Evolutionary conservation across 2,797 vertebrate genomes (phyloP).

Genomic region (Arnoldichthys spilopterus): DNA sequence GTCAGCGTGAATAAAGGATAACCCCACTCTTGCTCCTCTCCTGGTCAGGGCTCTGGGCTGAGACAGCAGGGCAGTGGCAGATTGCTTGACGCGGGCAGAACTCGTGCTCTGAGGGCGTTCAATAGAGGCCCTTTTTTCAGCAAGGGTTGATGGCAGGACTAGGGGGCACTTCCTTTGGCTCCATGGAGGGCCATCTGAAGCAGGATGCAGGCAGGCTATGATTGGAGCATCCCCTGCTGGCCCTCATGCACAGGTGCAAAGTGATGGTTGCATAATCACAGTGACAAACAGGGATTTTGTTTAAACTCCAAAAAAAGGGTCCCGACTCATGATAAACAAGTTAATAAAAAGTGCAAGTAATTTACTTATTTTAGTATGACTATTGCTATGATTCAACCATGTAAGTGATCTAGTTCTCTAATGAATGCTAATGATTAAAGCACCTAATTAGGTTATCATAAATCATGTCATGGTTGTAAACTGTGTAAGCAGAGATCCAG

Average conservation of each 20-base stretch:
- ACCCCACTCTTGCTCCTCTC: constrained; percentile 39
- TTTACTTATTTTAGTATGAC: background rate
- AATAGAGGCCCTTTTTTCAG: constrained; percentile 49
- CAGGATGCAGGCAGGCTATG: constrained; percentile 58
- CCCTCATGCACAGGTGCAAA: constrained; percentile 40
- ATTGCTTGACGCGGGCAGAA: constrained; percentile 17
- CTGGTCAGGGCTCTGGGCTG: constrained; percentile 17
- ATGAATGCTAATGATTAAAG: background rate
- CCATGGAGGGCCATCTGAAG: constrained; percentile 3
- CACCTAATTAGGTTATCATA: background rate
- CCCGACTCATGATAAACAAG: background rate
- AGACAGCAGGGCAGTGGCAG: constrained; percentile 30
- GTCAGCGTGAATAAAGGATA: constrained; percentile 51
- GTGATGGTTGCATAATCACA: constrained; percentile 31
- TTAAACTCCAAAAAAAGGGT: background rate
- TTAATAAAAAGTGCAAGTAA: background rate
- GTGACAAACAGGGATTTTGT: constrained; percentile 36
- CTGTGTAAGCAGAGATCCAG: background rate
- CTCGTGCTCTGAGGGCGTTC: constrained; percentile 46
- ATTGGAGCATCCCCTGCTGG: constrained; percentile 49
- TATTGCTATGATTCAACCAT: background rate
- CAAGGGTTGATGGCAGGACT: constrained; percentile 36
- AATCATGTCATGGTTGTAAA: background rate
- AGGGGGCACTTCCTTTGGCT: constrained; percentile 55
- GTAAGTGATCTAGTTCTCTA: background rate